Evolutionary conservation across 2,888 invertebrate genomes (phyloP).

Genomic region (Oscheius myriophilus): DNA sequence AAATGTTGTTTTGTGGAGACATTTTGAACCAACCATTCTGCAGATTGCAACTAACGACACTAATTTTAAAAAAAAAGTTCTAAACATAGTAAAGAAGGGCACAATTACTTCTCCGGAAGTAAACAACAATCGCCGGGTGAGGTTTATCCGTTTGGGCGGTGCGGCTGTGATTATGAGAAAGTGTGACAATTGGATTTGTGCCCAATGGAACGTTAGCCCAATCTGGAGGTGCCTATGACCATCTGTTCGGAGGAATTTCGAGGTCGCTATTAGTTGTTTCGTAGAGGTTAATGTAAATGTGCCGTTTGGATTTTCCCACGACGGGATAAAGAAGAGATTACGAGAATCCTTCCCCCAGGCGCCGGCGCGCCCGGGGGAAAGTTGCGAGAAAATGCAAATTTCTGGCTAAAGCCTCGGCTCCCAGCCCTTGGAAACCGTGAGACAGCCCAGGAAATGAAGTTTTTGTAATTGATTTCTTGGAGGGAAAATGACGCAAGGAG

Average conservation of each 20-base stretch:
- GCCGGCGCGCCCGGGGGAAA: conserved; percentile 1
- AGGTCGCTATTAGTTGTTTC: no score
- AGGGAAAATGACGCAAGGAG: not conserved
- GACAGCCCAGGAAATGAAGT: not conserved
- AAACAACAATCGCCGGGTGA: not conserved
- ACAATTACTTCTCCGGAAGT: no score
- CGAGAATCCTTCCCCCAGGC: conserved; percentile 14
- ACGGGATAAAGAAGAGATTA: conserved; percentile 15
- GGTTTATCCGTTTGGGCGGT: conserved; percentile 16
- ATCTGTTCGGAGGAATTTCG: no score
- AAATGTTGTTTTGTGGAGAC: no score
- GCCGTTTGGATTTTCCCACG: no score
- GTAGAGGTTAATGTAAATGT: no score
- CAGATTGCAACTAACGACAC: no score
- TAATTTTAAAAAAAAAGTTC: no score
- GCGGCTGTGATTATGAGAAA: conserved; percentile 29
- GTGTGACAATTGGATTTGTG: conserved; percentile 24
- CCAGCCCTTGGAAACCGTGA: not conserved
- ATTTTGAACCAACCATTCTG: no score
- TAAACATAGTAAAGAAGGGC: no score
- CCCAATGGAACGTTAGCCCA: conserved; percentile 23
- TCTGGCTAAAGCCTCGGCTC: not conserved
- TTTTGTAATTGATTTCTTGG: conserved; percentile 1
- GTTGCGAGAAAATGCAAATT: conserved; percentile 27
- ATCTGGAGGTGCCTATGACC: conserved; percentile 27